Conservation (phyloP, 2,113 vertebrate genomes). For the Rhea pennata region DNA sequence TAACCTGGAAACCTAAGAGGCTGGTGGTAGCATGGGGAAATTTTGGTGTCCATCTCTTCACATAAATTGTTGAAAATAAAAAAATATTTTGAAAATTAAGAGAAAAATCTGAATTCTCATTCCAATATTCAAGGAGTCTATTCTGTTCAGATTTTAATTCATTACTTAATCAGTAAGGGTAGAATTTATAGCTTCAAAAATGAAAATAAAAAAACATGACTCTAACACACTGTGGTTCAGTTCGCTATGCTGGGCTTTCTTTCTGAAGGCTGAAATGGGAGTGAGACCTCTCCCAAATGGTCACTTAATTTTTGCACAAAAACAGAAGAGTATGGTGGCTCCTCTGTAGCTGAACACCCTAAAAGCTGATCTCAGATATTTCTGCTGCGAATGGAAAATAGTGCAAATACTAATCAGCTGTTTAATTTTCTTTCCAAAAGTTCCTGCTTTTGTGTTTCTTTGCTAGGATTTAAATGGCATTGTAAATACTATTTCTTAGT, state of each 20-base stretch:
- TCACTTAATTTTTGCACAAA: background rate
- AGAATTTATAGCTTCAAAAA: background rate
- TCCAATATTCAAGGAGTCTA: background rate
- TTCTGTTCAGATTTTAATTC: background rate
- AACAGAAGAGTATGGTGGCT: background rate
- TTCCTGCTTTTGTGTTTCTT: background rate
- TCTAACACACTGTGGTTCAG: background rate
- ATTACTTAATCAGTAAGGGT: background rate
- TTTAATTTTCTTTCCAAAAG: background rate
- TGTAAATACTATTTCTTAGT: background rate
- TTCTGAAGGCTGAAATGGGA: background rate
- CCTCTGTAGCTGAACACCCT: background rate
- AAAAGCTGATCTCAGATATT: background rate
- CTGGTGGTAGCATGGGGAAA: background rate
- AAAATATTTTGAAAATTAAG: background rate
- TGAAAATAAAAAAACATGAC: background rate
- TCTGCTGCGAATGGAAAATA: background rate
- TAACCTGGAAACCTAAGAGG: background rate
- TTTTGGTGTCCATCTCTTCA: background rate
- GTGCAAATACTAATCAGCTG: background rate
- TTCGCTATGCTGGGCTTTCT: background rate
- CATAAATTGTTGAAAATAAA: background rate
- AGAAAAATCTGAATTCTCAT: background rate
- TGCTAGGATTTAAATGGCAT: background rate
- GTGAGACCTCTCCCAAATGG: background rate